These are phyloP conservation scores for Diaprepes abbreviatus DNA, from an alignment of 2,888 invertebrate species.

Conservation along the genomic window DNA sequence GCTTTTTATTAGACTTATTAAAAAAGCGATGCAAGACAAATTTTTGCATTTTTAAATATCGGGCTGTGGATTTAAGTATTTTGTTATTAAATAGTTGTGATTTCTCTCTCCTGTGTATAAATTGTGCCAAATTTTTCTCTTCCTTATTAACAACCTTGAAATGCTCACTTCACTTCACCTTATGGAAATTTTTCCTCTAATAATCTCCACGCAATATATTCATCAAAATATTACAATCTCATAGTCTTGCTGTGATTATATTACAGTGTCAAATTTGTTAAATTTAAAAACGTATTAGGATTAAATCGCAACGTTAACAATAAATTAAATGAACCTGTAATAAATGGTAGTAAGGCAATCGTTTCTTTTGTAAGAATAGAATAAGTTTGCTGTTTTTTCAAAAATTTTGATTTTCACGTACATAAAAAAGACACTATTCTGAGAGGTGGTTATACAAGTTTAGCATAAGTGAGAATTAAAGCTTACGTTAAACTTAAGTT, in stretches of 20 bases:
- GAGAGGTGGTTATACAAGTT: no score
- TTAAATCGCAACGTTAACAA: neutral
- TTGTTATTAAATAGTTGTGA: constrained; percentile 55
- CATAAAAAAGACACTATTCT: no score
- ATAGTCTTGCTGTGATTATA: constrained; percentile 64
- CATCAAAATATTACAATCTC: constrained; percentile 51
- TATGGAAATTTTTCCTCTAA: constrained; percentile 34
- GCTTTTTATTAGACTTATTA: constrained; percentile 38
- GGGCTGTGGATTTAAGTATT: constrained; percentile 61
- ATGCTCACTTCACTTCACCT: constrained; percentile 62
- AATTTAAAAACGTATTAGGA: neutral
- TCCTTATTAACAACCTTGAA: constrained; percentile 48
- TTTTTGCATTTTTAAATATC: constrained; percentile 59
- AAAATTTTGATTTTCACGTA: neutral
- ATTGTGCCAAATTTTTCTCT: constrained; percentile 56
- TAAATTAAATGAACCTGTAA: neutral
- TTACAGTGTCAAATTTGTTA: constrained; percentile 45
- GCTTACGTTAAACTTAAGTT: no score
- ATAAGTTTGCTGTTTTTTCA: neutral
- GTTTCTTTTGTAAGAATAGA: no score
- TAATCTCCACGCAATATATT: constrained; percentile 55
- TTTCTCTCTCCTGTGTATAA: constrained; percentile 53
- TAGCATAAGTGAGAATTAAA: no score
- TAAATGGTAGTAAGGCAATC: neutral
- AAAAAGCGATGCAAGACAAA: constrained; percentile 41